Evolutionary conservation across 1,140 invertebrate genomes (phyloP).

Genomic region (Agrilus planipennis): DNA sequence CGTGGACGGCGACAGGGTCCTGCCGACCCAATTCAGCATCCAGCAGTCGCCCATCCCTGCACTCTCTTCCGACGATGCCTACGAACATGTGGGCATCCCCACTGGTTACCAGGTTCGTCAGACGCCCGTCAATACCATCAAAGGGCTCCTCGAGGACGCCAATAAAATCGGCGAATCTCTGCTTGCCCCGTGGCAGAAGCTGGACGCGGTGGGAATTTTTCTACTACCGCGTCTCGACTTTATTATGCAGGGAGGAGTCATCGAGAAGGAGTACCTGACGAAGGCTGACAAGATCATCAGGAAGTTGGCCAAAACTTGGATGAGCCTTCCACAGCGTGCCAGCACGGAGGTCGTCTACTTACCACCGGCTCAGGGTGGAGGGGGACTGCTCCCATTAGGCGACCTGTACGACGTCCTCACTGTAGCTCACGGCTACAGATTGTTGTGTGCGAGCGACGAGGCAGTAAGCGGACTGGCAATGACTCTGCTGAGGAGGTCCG

Average conservation of each 20-base stretch:
- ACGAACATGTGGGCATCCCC: constrained; percentile 24
- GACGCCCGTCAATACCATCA: constrained; percentile 15
- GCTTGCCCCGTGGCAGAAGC: constrained; percentile 33
- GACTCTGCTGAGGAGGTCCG: too few relatives aligned
- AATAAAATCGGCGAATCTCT: constrained; percentile 13
- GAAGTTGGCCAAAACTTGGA: constrained; percentile 19
- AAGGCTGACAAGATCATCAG: constrained; percentile 18
- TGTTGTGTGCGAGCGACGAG: constrained; percentile 17
- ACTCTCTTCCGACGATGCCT: constrained; percentile 15
- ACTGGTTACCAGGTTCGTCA: constrained; percentile 19
- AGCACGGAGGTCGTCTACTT: constrained; percentile 21
- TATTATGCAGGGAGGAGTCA: constrained; percentile 15
- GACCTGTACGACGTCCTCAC: constrained; percentile 16
- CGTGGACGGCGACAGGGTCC: neutral
- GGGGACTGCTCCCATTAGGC: constrained; percentile 17
- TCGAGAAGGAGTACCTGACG: constrained; percentile 15
- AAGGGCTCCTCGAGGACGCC: constrained; percentile 12
- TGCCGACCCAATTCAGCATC: constrained; percentile 8
- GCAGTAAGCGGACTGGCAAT: constrained; percentile 14
- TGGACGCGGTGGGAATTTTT: constrained; percentile 29
- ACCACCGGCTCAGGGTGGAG: constrained; percentile 15
- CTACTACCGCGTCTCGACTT: constrained; percentile 28
- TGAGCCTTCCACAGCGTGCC: constrained; percentile 24
- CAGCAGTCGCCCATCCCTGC: constrained; percentile 4
- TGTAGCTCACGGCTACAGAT: constrained; percentile 21